Evolutionary conservation across 2,113 vertebrate genomes (phyloP), one percentile per base, ranked within the genome.

Genomic region (Onychostoma macrolepis): DNA sequence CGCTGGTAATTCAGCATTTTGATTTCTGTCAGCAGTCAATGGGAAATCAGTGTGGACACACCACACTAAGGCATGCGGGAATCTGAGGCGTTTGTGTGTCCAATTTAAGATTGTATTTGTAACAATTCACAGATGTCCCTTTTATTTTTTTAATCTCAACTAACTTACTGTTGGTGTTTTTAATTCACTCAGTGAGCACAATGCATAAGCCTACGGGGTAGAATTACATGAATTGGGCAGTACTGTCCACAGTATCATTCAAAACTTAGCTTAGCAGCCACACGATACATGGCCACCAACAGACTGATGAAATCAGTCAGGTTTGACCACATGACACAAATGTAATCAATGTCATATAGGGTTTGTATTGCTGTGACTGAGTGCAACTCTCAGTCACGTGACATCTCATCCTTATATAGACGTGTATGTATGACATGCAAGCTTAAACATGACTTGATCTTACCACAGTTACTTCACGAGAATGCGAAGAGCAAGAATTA

Each of bases 401-500:
- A 83, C 80, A 30, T 6, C 6, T 30, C n/a, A 48, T 45, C 9
- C 10, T 12, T 61, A 41, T 50, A 30, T 78, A 24, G 10, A 41
- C 38, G 10, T 84, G 69, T 61, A 17, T 75, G 1, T 85, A 19
- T 78, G 41, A 26, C 43, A 33, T 63, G 15, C 38, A 21, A 17
- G 11, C 6, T 24, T 77, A 33, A 53, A 8, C 26, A 48, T 17
- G 13, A 61, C 28, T 76, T 85, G 19, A 30, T 26, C 7, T 81
- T 45, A 85, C 8, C 48, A 82, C 63, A 63, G n/a, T 83, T 79
- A 43, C 19, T 38, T 50, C 26, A 84, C 9, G 8, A 90, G 48
- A 17, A 89, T 90, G 80, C 74, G 87, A 48, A 74, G 89, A 81
- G 21, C 89, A 50, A 88, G 87, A 83, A 86, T 90, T 30, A 88